Base-by-base conservation (phyloP, 2,888 invertebrate species). In the Scotopteryx bipunctaria region DNA sequence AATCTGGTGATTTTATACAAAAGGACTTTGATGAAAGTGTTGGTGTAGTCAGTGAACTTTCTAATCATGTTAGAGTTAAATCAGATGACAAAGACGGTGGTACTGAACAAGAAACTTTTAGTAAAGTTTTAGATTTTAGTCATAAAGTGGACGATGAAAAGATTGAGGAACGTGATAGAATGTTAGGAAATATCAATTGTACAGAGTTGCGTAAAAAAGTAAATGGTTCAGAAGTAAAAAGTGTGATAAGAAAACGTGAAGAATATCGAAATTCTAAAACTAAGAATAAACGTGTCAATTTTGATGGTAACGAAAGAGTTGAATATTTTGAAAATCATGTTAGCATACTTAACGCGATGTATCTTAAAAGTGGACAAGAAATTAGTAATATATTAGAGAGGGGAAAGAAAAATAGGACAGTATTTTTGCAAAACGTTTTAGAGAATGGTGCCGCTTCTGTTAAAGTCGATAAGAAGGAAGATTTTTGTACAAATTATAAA, bases 211-310 rank as follows among this genome's bases (percentile, higher is more conserved):
- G 3, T 35, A 17, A 25, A 19, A 40, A 21, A 6, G 5, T n/a
- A 29, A 35, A 41, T 27, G 21, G 25, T 17, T 33, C 29, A 40
- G 32, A 29, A 17, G 3, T 36, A 8, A 40, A 16, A 33, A 38
- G 45, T 43, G 43, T 47, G 27, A 40, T 53, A 25, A 44, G 1
- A 6, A 48, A 48, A 43, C 43, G 33, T 5, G 43, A 19, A 38
- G 17, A 23, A 1, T 40, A 40, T 44, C 33, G 19, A 31, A 35
- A 25, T 35, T 25, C n/a, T 33, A 48, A 40, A 41, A 55, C 46
- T 19, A 36, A 35, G 11, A 60, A 71, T 13, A 63, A 63, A 44
- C 60, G 60, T 42, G 71, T 72, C 61, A 72, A 71, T 72, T 64
- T 59, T 16, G 42, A 37, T 35, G 61, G 59, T 42, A 55, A 58